These are phyloP conservation scores for Phaenicophaeus curvirostris DNA, from an alignment of 2,797 vertebrate species.

Conservation along the genomic window DNA sequence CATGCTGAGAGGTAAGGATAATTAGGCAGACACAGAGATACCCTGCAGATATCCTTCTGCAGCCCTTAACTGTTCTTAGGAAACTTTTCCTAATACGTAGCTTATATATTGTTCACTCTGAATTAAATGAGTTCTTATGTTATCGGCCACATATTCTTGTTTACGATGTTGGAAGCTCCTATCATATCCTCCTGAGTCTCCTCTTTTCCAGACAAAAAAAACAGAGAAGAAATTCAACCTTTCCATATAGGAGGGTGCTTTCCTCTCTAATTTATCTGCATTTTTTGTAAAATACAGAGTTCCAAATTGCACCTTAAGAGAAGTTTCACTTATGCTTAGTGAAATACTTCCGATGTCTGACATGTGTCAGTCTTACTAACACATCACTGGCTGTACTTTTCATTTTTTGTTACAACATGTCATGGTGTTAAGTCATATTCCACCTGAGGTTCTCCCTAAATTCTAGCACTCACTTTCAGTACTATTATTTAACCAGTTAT, in stretches of 20 bases:
- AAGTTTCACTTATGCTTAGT: not conserved
- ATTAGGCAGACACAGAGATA: conserved; percentile 28
- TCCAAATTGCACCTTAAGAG: not conserved
- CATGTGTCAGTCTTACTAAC: not conserved
- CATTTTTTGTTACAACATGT: conserved; percentile 4
- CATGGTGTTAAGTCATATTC: conserved; percentile 23
- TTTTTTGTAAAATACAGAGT: not conserved
- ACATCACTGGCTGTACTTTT: not conserved
- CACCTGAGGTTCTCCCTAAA: not conserved
- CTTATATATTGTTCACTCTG: not conserved
- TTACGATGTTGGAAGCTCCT: not conserved
- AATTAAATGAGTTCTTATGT: not conserved
- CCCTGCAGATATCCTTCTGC: conserved; percentile 48
- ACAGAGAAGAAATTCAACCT: not conserved
- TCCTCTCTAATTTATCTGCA: not conserved
- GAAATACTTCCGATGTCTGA: not conserved
- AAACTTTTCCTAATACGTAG: not conserved
- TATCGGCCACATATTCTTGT: conserved; percentile 1
- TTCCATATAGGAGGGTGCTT: not conserved
- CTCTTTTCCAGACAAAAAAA: not conserved
- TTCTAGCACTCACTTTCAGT: not conserved
- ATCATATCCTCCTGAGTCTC: not conserved
- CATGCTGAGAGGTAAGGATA: conserved; percentile 13
- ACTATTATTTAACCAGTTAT: not conserved
- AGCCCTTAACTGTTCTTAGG: conserved; percentile 5